Evolutionary conservation across 2,113 vertebrate species (phyloP), one percentile per base, ranked within the genome.

Genomic region (Pungitius pungitius): DNA sequence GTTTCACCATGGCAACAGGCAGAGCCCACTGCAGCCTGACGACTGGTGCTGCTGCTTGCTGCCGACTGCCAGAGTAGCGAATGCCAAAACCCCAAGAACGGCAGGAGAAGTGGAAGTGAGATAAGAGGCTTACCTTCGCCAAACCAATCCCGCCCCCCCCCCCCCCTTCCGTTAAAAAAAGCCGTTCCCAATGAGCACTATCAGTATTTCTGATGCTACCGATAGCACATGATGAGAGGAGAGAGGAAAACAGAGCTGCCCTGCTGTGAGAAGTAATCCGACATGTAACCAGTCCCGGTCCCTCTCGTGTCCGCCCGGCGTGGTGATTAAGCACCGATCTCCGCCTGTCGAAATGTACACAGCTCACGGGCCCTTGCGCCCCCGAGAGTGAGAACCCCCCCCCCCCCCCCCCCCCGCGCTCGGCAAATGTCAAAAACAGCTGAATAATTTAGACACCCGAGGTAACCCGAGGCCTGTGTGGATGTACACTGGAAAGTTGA

Each of bases 361-460:
- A 49, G 51, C 57, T 66, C 61, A 24, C 68, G 65, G 49, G 82
- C 43, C 54, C 3, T 59, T 49, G 45, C 47, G 9, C 56, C 70
- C 17, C 20, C 0, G 8, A 6, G 27, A 55, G 75, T 71, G 76
- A 80, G 59, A 75, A 83, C 86, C 79, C 78, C 57, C 87, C 82
- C 47, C 45, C 51, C 62, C 66, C 81, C 86, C 79, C 78, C 57
- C 87, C 82, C 47, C 45, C 51, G 59, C 66, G 81, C 77, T 85
- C 75, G 83, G 80, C 85, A 85, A 80, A 91, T 85, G 87, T 90
- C 87, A 90, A 90, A 37, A 52, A 42, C 35, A 45, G 63, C 56
- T 94, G 81, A 94, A 94, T 94, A 89, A 94, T 94, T 92, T 60
- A 94, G 66, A 72, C 56, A 58, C 65, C 58, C 59, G 79, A 60